Evolutionary conservation across 2,888 invertebrate species (phyloP).

Genomic region (Syrphus vitripennis): DNA sequence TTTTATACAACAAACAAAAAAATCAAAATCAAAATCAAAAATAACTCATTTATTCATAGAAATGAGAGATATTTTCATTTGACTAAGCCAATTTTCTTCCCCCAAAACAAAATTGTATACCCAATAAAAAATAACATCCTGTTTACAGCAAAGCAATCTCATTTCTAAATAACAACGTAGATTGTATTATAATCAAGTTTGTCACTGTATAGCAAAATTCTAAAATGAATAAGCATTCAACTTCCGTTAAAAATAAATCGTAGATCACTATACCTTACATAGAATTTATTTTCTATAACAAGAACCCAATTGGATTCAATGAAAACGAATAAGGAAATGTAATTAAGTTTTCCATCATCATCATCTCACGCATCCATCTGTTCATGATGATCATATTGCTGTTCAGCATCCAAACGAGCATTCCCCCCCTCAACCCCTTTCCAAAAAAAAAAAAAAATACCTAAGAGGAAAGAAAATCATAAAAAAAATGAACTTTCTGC

Average conservation of each 20-base stretch:
- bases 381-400: constrained; percentile 1
- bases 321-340: constrained; percentile 66
- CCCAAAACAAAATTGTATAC: not conserved
- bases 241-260: constrained; percentile 46
- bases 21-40: not conserved
- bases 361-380: constrained; percentile 49
- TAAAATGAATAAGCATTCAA: constrained; percentile 23
- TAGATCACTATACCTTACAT: constrained; percentile 14
- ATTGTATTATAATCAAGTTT: constrained; percentile 62
- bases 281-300: constrained; percentile 23
- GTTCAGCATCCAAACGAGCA: not conserved
- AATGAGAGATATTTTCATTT: not conserved
- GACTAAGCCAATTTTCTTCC: constrained; percentile 20
- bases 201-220: constrained; percentile 32
- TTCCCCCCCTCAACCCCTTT: not conserved
- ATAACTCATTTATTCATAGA: not conserved
- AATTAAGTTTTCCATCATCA: constrained; percentile 67
- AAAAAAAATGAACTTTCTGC: constrained; percentile 15
- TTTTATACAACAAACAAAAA: not conserved
- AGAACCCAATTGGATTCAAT: constrained; percentile 52
- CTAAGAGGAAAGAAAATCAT: constrained; percentile 24
- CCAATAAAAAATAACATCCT: constrained; percentile 19
- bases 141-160: not conserved
- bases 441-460: not conserved
- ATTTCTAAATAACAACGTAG: constrained; percentile 18